phyloP scores from a whole-genome alignment of 92 coral and sea anemone genomes.

The Zoanthus sansibaricus region DNA sequence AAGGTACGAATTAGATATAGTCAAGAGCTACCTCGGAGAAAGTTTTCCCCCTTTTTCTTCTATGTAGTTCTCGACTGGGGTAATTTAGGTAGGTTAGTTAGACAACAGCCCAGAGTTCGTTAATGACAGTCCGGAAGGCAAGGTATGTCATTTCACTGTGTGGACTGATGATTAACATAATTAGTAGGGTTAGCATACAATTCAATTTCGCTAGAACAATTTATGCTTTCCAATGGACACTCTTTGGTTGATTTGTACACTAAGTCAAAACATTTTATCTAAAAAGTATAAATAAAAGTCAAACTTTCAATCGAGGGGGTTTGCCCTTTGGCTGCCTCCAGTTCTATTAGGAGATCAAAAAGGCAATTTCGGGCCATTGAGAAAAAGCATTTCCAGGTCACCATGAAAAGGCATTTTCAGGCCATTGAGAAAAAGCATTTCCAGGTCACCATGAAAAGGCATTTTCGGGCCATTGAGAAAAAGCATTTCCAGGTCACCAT shows the following conservation, averaged over 20 bases:
- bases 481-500: no score
- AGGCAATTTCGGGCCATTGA: background rate
- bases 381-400: background rate
- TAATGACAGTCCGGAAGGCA: background rate
- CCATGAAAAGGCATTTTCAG: background rate
- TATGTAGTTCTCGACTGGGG: slow-evolving; percentile 26
- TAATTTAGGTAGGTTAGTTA: slow-evolving; percentile 27
- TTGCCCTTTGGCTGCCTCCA: background rate
- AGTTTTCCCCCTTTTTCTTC: slow-evolving; percentile 22
- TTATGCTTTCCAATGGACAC: slow-evolving; percentile 19
- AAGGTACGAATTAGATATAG: slow-evolving; percentile 39
- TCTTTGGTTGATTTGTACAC: slow-evolving; percentile 10
- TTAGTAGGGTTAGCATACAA: slow-evolving; percentile 9
- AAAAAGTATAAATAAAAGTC: background rate
- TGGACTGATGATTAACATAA: slow-evolving; percentile 10
- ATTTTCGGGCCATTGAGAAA: background rate
- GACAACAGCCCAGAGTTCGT: background rate
- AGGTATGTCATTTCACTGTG: background rate
- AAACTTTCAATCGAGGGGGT: background rate
- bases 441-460: no score
- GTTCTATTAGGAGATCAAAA: no score
- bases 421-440: background rate
- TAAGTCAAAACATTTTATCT: no score
- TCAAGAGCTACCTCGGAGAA: slow-evolving; percentile 30
- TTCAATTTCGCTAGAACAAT: background rate